phyloP scores from a whole-genome alignment of 1,140 invertebrate genomes.

The Procambarus virginalis region DNA sequence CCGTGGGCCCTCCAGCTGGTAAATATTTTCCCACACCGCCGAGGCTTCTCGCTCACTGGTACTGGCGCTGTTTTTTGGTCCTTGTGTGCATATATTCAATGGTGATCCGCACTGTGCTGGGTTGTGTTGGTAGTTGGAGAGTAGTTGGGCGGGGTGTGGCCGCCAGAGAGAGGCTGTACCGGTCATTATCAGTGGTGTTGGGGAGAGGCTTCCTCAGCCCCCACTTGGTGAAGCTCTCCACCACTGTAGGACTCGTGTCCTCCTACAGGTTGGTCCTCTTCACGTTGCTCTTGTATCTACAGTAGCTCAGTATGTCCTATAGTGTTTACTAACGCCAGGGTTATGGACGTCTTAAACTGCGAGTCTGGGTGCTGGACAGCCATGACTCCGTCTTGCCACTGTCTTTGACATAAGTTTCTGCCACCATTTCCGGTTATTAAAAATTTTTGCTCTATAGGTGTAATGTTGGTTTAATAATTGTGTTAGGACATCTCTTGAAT shows the following conservation, averaged over 20 bases:
- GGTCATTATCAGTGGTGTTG: neutral
- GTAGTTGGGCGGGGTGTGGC: neutral
- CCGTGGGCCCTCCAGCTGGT: neutral
- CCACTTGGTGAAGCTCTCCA: neutral
- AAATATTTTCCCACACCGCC: neutral
- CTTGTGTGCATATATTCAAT: neutral
- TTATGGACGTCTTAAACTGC: too few relatives aligned
- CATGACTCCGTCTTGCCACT: too few relatives aligned
- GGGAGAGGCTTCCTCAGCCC: neutral
- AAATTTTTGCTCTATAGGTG: too few relatives aligned
- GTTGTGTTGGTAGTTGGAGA: constrained; percentile 9
- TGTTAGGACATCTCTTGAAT: too few relatives aligned
- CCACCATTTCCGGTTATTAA: too few relatives aligned
- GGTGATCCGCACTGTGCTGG: constrained; percentile 3
- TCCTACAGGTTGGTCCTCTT: constrained; percentile 7
- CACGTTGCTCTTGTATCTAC: too few relatives aligned
- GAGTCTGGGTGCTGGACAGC: too few relatives aligned
- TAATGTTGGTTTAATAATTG: too few relatives aligned
- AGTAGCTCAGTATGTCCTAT: too few relatives aligned
- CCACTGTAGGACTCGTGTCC: constrained; percentile 8
- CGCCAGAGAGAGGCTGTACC: neutral
- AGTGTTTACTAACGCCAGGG: too few relatives aligned
- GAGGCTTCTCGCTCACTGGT: neutral
- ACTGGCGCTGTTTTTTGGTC: neutral
- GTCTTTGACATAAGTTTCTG: too few relatives aligned